Evolutionary conservation across 30 jellyfish, hydroid and myxozoan species (phyloP).

Genomic region (Chironex yamaguchii): DNA sequence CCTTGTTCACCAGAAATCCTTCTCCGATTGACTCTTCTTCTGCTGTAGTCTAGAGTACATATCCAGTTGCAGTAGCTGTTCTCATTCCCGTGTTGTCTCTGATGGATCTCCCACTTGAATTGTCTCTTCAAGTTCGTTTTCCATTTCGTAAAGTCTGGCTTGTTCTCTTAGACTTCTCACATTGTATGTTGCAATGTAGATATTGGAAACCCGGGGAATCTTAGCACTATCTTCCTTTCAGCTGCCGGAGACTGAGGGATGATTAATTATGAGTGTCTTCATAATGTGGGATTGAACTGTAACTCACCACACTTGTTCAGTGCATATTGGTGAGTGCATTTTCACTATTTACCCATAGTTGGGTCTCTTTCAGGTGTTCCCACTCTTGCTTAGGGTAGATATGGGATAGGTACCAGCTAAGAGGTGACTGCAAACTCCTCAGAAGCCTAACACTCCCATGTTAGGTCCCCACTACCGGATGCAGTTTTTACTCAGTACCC

Average conservation of each 20-base stretch:
- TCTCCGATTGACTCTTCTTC: constrained; percentile 34
- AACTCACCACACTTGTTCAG: constrained; percentile 71
- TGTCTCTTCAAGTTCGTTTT: not conserved
- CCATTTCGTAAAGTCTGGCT: not conserved
- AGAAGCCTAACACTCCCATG: too few relatives aligned
- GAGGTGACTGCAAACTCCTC: too few relatives aligned
- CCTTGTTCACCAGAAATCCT: constrained; percentile 54
- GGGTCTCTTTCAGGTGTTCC: too few relatives aligned
- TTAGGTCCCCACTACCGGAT: too few relatives aligned
- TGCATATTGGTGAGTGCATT: constrained; percentile 68
- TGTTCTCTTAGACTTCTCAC: constrained; percentile 41
- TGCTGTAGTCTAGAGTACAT: constrained; percentile 51
- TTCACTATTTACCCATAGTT: too few relatives aligned
- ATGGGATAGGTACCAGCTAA: too few relatives aligned
- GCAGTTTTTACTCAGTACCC: too few relatives aligned
- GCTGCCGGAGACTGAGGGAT: constrained; percentile 84
- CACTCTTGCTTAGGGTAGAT: too few relatives aligned
- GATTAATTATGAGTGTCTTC: constrained; percentile 16
- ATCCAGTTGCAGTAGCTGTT: constrained; percentile 45
- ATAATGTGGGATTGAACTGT: constrained; percentile 60
- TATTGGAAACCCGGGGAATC: constrained; percentile 60
- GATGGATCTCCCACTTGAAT: constrained; percentile 4
- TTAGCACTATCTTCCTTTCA: constrained; percentile 65
- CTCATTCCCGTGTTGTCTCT: constrained; percentile 52
- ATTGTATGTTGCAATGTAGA: constrained; percentile 40